Percentiles rank a stretch among this genome's conserved stretches.
Conservation (phyloP, 1,140 invertebrate genomes). For the Drosophila quadrilineata region DNA sequence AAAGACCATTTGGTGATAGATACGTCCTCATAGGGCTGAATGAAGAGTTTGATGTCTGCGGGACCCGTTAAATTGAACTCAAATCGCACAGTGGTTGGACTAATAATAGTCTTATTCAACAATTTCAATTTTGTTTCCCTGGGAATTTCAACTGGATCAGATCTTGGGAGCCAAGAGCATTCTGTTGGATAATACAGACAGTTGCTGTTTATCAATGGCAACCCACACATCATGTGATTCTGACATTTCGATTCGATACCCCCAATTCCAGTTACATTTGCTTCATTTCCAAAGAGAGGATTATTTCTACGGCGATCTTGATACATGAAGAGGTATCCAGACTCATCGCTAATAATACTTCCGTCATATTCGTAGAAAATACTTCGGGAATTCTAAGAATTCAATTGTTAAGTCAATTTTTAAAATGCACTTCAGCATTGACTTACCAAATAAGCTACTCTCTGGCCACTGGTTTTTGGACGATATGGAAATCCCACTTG, state of each 20-base stretch:
- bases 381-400: constrained; percentile 83
- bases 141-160: constrained; percentile 37
- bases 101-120: constrained; percentile 26
- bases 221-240: constrained; percentile 86
- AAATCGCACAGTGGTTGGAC: constrained; percentile 13
- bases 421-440: background rate
- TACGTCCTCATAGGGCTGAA: constrained; percentile 84
- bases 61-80: constrained; percentile 83
- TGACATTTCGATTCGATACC: constrained; percentile 84
- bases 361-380: constrained; percentile 84
- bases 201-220: constrained; percentile 87
- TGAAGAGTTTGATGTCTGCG: constrained; percentile 86
- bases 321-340: constrained; percentile 87
- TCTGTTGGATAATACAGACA: constrained; percentile 26
- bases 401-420: background rate
- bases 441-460: constrained; percentile 86
- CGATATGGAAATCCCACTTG: constrained; percentile 90
- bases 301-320: constrained; percentile 86
- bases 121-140: constrained; percentile 21
- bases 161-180: constrained; percentile 49
- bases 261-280: constrained; percentile 82
- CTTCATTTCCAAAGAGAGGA: constrained; percentile 81
- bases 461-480: constrained; percentile 85
- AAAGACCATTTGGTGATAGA: constrained; percentile 85
- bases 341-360: constrained; percentile 82